Conservation (phyloP, 2,888 invertebrate genomes). For the Ophion slaviceki region DNA sequence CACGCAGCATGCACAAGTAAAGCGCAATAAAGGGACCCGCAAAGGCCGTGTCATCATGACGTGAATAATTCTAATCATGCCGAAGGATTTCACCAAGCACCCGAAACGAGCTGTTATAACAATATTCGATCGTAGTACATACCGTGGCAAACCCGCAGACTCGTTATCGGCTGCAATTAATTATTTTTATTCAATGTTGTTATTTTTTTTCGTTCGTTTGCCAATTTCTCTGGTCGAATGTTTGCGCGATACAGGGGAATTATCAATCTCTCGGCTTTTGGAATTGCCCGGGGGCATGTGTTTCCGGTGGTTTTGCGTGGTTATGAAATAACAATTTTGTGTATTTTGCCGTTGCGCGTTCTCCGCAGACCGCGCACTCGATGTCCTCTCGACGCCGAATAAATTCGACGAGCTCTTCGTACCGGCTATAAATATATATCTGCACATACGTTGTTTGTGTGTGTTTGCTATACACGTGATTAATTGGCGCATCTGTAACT, state of each 20-base stretch:
- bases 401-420: slow-evolving; percentile 59
- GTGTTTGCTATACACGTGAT: slow-evolving; percentile 56
- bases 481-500: slow-evolving; percentile 67
- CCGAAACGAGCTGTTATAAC: slow-evolving; percentile 14
- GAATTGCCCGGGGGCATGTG: slow-evolving; percentile 45
- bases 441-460: background rate
- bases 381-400: slow-evolving; percentile 56
- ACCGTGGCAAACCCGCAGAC: background rate
- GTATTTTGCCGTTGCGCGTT: slow-evolving; percentile 59
- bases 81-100: slow-evolving; percentile 4
- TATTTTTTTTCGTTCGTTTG: slow-evolving; percentile 4
- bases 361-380: slow-evolving; percentile 35
- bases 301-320: slow-evolving; percentile 54
- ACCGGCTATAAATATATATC: slow-evolving; percentile 1
- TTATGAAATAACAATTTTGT: slow-evolving; percentile 67
- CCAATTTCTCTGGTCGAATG: slow-evolving; percentile 52
- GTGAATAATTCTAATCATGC: slow-evolving; percentile 1
- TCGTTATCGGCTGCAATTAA: slow-evolving; percentile 42
- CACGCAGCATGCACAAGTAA: background rate
- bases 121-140: background rate
- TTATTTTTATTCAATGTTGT: slow-evolving; percentile 49
- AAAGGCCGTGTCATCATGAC: background rate
- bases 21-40: background rate
- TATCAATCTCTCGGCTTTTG: slow-evolving; percentile 54
- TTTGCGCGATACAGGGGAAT: slow-evolving; percentile 39